Percentiles rank a stretch among this genome's conserved stretches.
Conservation (phyloP, 2,888 invertebrate genomes). For the Lepidocyrtoides sp. region DNA sequence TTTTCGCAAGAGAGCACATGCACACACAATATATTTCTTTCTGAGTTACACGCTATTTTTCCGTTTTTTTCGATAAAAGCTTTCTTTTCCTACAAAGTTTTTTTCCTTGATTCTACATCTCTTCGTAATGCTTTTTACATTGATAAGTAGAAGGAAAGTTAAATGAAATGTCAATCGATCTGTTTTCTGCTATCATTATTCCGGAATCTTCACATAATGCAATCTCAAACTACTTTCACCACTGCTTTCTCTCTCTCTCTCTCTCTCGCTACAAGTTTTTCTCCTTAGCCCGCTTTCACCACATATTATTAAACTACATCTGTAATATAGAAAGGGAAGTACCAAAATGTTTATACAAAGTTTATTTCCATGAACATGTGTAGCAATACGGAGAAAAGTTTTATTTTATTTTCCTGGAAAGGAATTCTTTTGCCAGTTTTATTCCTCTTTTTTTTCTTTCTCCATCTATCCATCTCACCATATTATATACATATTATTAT, state of each 20-base stretch:
- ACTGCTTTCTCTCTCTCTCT: too few species aligned
- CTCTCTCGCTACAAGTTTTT: not conserved
- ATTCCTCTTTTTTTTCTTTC: not conserved
- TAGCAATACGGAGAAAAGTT: too few species aligned
- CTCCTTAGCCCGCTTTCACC: not conserved
- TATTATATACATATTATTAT: too few species aligned
- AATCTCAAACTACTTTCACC: not conserved
- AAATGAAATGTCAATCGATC: constrained; percentile 56
- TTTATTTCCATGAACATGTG: too few species aligned
- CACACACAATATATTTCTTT: not conserved
- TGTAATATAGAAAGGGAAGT: too few species aligned
- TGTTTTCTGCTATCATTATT: constrained; percentile 6
- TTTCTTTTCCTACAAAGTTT: not conserved
- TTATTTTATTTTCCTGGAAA: too few species aligned
- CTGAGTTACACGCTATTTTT: not conserved
- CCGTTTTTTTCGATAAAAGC: constrained; percentile 7
- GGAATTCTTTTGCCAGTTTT: not conserved
- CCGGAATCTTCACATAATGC: not conserved
- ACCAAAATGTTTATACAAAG: not conserved
- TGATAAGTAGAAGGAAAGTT: constrained; percentile 25
- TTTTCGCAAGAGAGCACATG: not conserved
- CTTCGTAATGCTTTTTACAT: too few species aligned
- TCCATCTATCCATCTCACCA: not conserved
- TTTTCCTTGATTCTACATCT: not conserved
- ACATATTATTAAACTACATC: too few species aligned